A percentile compares a stretch with the other conserved stretches of the same genome.
Conservation (phyloP, 2,888 invertebrate species). For the Uloborus plumipes region DNA sequence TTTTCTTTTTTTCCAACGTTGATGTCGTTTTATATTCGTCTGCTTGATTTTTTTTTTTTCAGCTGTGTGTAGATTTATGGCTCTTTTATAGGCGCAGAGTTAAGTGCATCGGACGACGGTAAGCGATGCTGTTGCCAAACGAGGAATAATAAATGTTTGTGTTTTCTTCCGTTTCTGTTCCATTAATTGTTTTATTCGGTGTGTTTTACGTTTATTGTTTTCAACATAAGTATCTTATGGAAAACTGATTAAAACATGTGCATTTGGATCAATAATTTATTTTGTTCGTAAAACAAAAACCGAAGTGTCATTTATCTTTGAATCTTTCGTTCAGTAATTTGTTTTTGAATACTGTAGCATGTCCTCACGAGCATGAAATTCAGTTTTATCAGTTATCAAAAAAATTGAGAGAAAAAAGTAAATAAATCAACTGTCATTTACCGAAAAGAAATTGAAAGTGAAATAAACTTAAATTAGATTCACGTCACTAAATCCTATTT, state of each 20-base stretch:
- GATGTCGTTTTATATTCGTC: neutral
- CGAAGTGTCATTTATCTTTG: neutral
- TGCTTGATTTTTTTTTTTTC: conserved; percentile 22
- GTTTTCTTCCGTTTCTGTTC: conserved; percentile 18
- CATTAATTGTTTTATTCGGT: conserved; percentile 44
- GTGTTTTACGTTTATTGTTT: no score
- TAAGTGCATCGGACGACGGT: conserved; percentile 54
- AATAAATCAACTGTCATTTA: no score
- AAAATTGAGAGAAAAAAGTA: no score
- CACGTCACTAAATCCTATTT: no score
- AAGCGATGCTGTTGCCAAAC: conserved; percentile 46
- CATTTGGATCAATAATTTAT: no score
- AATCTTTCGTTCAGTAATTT: conserved; percentile 21
- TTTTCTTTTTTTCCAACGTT: conserved; percentile 5
- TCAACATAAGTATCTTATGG: no score
- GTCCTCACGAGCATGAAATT: neutral
- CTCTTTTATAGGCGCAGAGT: conserved; percentile 62
- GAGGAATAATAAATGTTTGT: conserved; percentile 31
- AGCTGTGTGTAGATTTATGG: conserved; percentile 52
- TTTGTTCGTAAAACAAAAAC: no score
- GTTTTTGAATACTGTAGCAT: neutral
- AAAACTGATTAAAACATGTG: no score
- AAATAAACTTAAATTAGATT: no score
- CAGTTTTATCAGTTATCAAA: no score
- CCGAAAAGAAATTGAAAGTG: no score